phyloP scores from a whole-genome alignment of 2,888 invertebrate genomes.

The Epicampocera succincta region DNA sequence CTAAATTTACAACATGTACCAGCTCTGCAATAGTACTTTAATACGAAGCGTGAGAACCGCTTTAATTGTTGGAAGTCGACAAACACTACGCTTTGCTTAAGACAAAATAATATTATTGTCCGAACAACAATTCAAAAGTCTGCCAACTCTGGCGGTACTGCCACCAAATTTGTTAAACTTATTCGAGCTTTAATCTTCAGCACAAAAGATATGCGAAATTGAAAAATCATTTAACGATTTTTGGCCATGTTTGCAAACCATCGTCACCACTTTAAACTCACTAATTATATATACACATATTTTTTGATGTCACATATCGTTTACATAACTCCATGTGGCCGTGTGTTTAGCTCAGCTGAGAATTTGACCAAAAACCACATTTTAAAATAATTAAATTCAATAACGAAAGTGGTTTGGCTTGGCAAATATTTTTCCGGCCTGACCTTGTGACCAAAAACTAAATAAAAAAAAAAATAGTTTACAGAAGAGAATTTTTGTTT shows the following conservation, averaged over 20 bases:
- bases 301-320: background rate
- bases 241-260: background rate
- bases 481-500: slow-evolving; percentile 5
- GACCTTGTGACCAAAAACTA: slow-evolving; percentile 46
- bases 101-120: no score
- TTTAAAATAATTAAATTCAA: slow-evolving; percentile 57
- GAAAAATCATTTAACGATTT: background rate
- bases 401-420: slow-evolving; percentile 48
- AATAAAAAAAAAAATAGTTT: background rate
- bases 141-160: no score
- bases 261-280: background rate
- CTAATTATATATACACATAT: background rate
- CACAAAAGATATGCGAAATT: no score
- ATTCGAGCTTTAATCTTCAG: no score
- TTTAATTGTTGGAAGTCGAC: no score
- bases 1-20: no score
- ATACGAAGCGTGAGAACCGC: no score
- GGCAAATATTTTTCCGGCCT: slow-evolving; percentile 25
- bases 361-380: slow-evolving; percentile 43
- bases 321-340: slow-evolving; percentile 17
- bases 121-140: no score
- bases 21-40: no score
- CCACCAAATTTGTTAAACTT: no score
- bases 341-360: slow-evolving; percentile 2
- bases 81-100: no score